These are phyloP conservation scores for Desoria tigrina DNA, from an alignment of 2,888 invertebrate genomes.

Conservation along the genomic window DNA sequence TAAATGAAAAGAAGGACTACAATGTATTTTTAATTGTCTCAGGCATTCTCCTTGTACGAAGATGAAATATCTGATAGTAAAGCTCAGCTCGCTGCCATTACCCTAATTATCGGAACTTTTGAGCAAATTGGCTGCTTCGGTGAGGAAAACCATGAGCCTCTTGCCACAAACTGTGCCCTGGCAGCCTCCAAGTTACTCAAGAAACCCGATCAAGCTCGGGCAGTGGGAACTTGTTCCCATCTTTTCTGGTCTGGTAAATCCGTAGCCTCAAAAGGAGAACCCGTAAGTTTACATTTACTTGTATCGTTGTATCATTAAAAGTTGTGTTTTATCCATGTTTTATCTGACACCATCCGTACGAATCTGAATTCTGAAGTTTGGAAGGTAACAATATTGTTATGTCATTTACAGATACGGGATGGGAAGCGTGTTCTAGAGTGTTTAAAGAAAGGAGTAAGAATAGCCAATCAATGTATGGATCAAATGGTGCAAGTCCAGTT, in stretches of 20 bases:
- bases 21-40: slow-evolving; percentile 43
- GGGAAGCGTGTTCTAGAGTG: slow-evolving; percentile 90
- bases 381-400: too few species aligned
- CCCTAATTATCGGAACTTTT: slow-evolving; percentile 90
- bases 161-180: slow-evolving; percentile 91
- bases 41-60: slow-evolving; percentile 95
- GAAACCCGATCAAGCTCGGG: slow-evolving; percentile 97
- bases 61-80: slow-evolving; percentile 98
- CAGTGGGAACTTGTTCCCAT: slow-evolving; percentile 89
- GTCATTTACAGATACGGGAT: slow-evolving; percentile 72
- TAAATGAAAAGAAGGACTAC: neutral
- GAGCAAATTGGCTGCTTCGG: slow-evolving; percentile 93
- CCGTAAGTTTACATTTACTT: slow-evolving; percentile 55
- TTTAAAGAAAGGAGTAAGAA: slow-evolving; percentile 89
- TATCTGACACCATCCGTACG: too few species aligned
- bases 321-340: neutral
- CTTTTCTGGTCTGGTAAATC: slow-evolving; percentile 93
- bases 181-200: slow-evolving; percentile 94
- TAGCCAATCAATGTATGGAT: slow-evolving; percentile 98
- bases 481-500: slow-evolving; percentile 93
- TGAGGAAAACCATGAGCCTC: slow-evolving; percentile 94
- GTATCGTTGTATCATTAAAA: neutral
- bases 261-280: slow-evolving; percentile 59
- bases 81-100: slow-evolving; percentile 93
- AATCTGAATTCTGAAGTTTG: too few species aligned